Base-by-base conservation (phyloP, 2,888 invertebrate species). In the Leptopterna dolabrata region DNA sequence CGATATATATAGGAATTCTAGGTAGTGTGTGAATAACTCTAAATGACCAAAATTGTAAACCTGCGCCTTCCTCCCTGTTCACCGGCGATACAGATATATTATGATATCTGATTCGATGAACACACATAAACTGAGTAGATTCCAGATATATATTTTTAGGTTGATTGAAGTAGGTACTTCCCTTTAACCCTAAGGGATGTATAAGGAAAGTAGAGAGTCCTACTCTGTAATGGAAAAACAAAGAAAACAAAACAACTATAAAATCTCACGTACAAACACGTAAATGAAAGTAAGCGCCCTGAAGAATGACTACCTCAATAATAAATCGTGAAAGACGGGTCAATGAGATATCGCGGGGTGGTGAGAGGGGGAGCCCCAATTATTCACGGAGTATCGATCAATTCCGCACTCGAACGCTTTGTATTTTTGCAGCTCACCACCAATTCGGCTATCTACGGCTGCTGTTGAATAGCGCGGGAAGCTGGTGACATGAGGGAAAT, bases 311-410 rank as follows among this genome's bases (percentile, higher is more conserved):
- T 30, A 27, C 71, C 71, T 71, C 71, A 71, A 71, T 71, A 71
- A 73, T 73, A 41, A 73, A 73, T 73, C 73, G 63, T 19, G 11
- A 63, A 27, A 63, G 63, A 63, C 63, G 63, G 63, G 63, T 63
- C 63, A 63, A 63, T 63, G 63, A 63, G 11, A 24, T 36, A 9
- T 2, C 36, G 36, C 2, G 2, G 36, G 36, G 7, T 36, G 7
- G 36, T 4, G 36, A 7, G 19, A 16, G 73, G 29, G 19, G 73
- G 16, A 36, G 73, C n/a, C 36, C 73, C 19, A 36, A 73, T 73
- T 73, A 73, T 73, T 73, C 73, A 73, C 73, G 36, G 30, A 19
- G 19, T 73, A 73, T 73, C 73, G 73, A 73, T 41, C 73, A 73
- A 41, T 36, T 36, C 36, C 30, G 30, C 36, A 63, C 63, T 63